phyloP scores from a whole-genome alignment of 2,113 vertebrate species.

The Pampusana beccarii region DNA sequence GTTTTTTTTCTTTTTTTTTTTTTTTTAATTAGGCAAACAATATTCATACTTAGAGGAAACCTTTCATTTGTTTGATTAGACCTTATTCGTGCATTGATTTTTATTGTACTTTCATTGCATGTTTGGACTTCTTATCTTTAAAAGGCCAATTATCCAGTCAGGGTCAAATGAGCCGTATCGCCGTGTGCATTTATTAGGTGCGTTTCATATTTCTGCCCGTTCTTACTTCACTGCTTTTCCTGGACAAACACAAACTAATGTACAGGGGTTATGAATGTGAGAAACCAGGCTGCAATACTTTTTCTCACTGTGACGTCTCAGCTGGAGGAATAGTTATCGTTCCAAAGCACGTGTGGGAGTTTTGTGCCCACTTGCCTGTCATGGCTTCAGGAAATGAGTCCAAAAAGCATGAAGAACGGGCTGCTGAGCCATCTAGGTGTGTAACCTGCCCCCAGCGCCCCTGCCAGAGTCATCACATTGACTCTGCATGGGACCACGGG shows the following conservation, averaged over 20 bases:
- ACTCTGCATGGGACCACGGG: neutral
- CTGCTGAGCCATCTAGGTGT: neutral
- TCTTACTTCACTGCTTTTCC: neutral
- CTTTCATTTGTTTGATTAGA: neutral
- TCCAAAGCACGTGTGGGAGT: slow-evolving; percentile 13
- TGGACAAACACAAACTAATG: neutral
- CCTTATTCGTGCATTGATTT: neutral
- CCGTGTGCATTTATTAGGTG: neutral
- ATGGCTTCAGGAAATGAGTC: neutral
- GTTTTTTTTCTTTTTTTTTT: neutral
- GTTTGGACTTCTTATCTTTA: neutral
- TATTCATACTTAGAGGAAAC: neutral
- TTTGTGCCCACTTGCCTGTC: slow-evolving; percentile 3
- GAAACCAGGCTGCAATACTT: neutral
- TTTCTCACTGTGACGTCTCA: neutral
- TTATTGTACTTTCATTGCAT: neutral
- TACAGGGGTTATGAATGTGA: neutral
- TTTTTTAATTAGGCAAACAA: neutral
- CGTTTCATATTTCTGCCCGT: neutral
- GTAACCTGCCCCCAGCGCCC: neutral
- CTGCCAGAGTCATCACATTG: neutral
- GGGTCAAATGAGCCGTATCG: neutral
- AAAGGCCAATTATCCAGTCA: neutral
- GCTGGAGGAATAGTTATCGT: neutral
- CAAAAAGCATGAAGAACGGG: neutral